Evolutionary conservation across 1,140 invertebrate species (phyloP), one percentile per base, ranked within the genome.

Genomic region (Bombus terrestris): DNA sequence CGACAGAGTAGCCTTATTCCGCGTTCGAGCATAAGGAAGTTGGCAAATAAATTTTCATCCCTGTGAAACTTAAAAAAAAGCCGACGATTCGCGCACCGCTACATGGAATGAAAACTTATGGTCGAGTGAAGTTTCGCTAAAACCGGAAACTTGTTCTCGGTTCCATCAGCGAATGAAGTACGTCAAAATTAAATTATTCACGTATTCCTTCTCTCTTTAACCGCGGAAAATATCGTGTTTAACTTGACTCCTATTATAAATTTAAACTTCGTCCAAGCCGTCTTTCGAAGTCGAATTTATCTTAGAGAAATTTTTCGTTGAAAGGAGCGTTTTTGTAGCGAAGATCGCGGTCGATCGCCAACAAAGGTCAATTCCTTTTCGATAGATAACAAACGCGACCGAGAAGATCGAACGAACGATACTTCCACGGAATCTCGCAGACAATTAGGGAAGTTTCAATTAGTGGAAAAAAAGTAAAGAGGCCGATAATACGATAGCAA

Each of bases 401-500:
- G 25, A 53, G 25, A 22, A 64, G 64, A 78, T 62, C 64, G 43
- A 41, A 35, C 28, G n/a, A 9, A 32, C 74, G 82, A 71, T 84
- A 62, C 82, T 77, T 69, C 12, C 53, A n/a, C 25, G 18, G 59
- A 22, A 32, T n/a, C 74, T 71, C 25, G 59, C 12, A 4, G 47
- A 43, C 82, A 69, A 79, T 84, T 79, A 71, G 64, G 35, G 25
- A 59, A 57, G 75, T 68, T 78, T 84, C 76, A 84, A 84, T 84
- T 84, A 84, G 53, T 32, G n/a, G 41, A 76, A 66, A 47, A 57
- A 47, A 66, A 83, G 66, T 8, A 39, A 35, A 39, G 12, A n/a
- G 28, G 39, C 69, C 43, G 66, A 84, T 84, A 79, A 84, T 69
- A 47, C 47, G 74, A 71, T 59, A 79, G 75, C n/a, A 32, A 83